A percentile compares a stretch with the other conserved stretches of the same genome.
phyloP scores from a whole-genome alignment of 2,888 invertebrate genomes.

The Drosophila rubida region DNA sequence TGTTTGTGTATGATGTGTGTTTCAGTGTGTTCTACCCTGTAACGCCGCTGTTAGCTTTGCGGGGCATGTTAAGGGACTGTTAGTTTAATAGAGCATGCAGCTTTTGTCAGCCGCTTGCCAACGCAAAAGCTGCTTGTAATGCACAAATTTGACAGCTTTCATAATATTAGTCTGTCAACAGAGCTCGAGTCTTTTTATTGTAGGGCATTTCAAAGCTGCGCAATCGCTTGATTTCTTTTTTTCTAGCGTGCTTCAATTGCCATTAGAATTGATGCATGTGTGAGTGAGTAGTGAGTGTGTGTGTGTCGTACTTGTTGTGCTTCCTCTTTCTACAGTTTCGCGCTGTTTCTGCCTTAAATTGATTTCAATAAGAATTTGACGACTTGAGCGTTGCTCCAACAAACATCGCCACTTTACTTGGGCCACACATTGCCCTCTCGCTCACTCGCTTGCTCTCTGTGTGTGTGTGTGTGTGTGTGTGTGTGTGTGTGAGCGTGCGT shows the following conservation, averaged over 20 bases:
- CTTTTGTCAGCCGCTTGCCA: neutral
- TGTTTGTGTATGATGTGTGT: neutral
- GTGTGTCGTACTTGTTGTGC: conserved; percentile 33
- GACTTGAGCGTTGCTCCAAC: conserved; percentile 49
- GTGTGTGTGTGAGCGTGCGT: conserved; percentile 33
- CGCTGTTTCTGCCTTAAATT: conserved; percentile 59
- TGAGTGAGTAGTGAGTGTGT: no score
- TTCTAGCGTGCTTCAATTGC: conserved; percentile 33
- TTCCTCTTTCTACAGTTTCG: conserved; percentile 40
- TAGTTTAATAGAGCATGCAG: neutral
- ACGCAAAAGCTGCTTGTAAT: neutral
- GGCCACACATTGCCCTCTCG: conserved; percentile 9
- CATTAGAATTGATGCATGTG: conserved; percentile 31
- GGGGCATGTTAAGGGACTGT: conserved; percentile 18
- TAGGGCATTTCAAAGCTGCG: conserved; percentile 17
- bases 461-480: conserved; percentile 20
- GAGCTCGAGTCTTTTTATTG: neutral
- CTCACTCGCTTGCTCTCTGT: conserved; percentile 17
- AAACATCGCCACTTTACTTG: conserved; percentile 51
- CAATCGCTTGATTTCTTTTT: conserved; percentile 1
- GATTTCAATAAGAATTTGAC: conserved; percentile 75
- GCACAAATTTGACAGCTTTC: neutral
- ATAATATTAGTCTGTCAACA: no score
- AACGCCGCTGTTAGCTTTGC: conserved; percentile 7
- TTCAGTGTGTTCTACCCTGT: conserved; percentile 41